Conservation (phyloP, 2,797 vertebrate species). For the Epinephelus coioides region DNA sequence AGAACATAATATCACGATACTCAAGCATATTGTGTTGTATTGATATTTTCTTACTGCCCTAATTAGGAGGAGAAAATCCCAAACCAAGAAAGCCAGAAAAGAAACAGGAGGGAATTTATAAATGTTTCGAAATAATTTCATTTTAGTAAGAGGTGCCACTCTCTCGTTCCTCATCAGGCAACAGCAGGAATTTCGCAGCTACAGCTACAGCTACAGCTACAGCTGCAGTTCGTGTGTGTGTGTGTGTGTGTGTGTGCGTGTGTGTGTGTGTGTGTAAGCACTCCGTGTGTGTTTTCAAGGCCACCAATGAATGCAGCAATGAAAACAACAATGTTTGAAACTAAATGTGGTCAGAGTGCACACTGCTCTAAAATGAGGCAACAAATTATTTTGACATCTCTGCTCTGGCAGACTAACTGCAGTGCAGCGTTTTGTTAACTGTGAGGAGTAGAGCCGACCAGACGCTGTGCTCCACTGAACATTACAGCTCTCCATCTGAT, state of each 20-base stretch:
- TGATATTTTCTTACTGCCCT: too few species aligned
- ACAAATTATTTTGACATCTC: slow-evolving; percentile 65
- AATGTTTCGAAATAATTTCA: background rate
- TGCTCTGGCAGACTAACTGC: slow-evolving; percentile 54
- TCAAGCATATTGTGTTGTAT: too few species aligned
- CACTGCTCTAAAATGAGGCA: slow-evolving; percentile 48
- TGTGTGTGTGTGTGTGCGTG: too few species aligned
- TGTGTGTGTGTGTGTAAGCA: background rate
- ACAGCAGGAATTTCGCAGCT: slow-evolving; percentile 19
- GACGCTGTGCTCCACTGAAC: slow-evolving; percentile 48
- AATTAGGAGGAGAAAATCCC: background rate
- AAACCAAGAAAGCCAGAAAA: slow-evolving; percentile 1
- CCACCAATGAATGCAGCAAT: background rate
- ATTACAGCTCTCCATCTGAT: slow-evolving; percentile 21
- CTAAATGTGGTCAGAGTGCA: slow-evolving; percentile 46
- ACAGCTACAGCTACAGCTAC: slow-evolving; percentile 2
- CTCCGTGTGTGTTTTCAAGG: background rate
- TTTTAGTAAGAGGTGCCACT: background rate
- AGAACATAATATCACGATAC: too few species aligned
- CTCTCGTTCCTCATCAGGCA: background rate
- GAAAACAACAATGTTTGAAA: slow-evolving; percentile 36
- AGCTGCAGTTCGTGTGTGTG: too few species aligned
- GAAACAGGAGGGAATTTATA: background rate
- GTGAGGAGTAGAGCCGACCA: slow-evolving; percentile 44
- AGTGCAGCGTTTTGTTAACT: slow-evolving; percentile 56